Evolutionary conservation across 2,113 vertebrate genomes (phyloP), one percentile per base, ranked within the genome.

Genomic region (Dissostichus mawsoni): DNA sequence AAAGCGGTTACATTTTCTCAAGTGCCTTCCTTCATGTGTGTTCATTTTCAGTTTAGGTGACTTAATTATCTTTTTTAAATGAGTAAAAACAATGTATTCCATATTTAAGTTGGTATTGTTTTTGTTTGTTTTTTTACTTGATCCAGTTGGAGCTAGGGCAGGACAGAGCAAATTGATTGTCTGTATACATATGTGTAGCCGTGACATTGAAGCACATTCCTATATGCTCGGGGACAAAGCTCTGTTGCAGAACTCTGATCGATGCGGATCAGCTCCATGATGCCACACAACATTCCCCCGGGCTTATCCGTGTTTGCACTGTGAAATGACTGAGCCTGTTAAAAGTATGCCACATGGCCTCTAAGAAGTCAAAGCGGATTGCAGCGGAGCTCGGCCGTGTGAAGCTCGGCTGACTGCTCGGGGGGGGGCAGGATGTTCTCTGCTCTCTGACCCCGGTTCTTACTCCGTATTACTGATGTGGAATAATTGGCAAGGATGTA

Each of bases 321-420:
- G 72, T 23, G 66, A 89, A 90, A 90, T 80, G 78, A 84, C 74
- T 62, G 76, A 68, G 70, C 76, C 88, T 88, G 86, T 92, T 91
- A 87, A 92, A 89, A 86, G 82, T 80, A 84, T 81, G 83, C 74
- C 87, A 82, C 80, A 78, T 61, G 25, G 88, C 82, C 23, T 47
- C 86, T 89, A 74, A 66, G 88, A 84, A 80, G 82, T 67, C 74
- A 88, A 91, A 92, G 87, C 84, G 53, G 81, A 92, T 87, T 87
- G 87, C 68, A 65, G 81, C 56, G n/a, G 78, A 72, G 77, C 78
- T 76, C 63, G 29, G 69, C 36, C 8, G 16, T 33, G 72, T 61
- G 1, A 69, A 78, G 74, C 66, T 76, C 72, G 16, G 29, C 76
- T 69, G 61, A 74, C 81, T 41, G 36, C 36, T 36, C 7, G 36